Percentiles rank a stretch among this genome's conserved stretches.
These are phyloP conservation scores for Chelonia mydas DNA, from an alignment of 2,797 vertebrate genomes.

Conservation along the genomic window DNA sequence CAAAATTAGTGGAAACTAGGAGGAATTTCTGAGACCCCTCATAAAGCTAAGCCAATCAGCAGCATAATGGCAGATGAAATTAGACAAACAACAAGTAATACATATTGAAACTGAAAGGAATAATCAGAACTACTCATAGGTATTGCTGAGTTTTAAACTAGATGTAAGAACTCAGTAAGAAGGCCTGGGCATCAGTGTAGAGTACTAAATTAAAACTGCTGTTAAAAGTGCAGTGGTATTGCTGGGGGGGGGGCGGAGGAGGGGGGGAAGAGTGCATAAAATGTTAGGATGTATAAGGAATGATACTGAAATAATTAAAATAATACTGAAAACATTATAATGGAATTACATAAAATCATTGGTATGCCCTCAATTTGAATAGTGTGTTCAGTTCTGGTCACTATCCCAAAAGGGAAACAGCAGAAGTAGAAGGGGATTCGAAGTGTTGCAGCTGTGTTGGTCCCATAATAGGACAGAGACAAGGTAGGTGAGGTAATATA, in stretches of 20 bases:
- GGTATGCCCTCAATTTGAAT: not conserved
- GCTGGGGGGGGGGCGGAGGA: not conserved
- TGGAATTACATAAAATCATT: slow-evolving; percentile 50
- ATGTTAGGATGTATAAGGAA: not conserved
- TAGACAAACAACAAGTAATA: slow-evolving; percentile 50
- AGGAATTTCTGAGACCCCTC: slow-evolving; percentile 46
- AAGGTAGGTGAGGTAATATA: no score
- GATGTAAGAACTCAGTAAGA: slow-evolving; percentile 41
- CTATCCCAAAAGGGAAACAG: slow-evolving; percentile 53
- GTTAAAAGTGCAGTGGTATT: slow-evolving; percentile 25
- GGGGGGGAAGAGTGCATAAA: no score
- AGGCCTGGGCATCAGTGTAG: slow-evolving; percentile 9
- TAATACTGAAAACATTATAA: slow-evolving; percentile 20
- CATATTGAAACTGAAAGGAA: slow-evolving; percentile 37
- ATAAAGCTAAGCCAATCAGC: slow-evolving; percentile 40
- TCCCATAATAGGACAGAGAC: no score
- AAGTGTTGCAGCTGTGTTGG: no score
- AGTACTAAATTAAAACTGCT: slow-evolving; percentile 31
- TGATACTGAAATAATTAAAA: no score
- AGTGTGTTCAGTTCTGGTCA: slow-evolving; percentile 51
- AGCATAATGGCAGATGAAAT: slow-evolving; percentile 38
- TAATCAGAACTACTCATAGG: slow-evolving; percentile 36
- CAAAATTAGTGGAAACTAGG: slow-evolving; percentile 24
- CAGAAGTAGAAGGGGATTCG: slow-evolving; percentile 53
- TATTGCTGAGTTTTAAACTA: slow-evolving; percentile 29